phyloP scores from a whole-genome alignment of 2,113 vertebrate genomes.

The Symphodus melops region DNA sequence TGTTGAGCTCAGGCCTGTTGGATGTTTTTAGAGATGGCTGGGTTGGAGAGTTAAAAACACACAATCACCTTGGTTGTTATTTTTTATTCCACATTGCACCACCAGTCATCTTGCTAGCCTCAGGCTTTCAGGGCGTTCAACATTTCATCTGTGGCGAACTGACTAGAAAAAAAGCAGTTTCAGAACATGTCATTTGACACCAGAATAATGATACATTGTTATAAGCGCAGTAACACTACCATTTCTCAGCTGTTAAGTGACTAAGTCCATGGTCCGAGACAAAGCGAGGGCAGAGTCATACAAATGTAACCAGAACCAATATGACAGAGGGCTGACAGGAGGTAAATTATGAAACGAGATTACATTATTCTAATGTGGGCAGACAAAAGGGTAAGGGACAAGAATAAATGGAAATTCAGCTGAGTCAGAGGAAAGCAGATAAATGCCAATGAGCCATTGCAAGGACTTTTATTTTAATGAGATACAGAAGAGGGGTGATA shows the following conservation, averaged over 20 bases:
- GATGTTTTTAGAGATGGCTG: constrained; percentile 29
- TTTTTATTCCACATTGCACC: constrained; percentile 27
- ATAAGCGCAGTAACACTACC: constrained; percentile 31
- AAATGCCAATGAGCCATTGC: constrained; percentile 71
- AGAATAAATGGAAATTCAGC: constrained; percentile 73
- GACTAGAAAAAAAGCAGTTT: constrained; percentile 19
- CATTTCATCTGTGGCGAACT: constrained; percentile 6
- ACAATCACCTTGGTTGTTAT: constrained; percentile 27
- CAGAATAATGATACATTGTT: constrained; percentile 60
- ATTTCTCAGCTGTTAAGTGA: constrained; percentile 55
- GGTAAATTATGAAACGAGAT: constrained; percentile 68
- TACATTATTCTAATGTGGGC: constrained; percentile 72
- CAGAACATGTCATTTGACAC: constrained; percentile 58
- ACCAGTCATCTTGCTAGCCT: constrained; percentile 8
- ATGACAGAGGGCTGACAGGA: constrained; percentile 54
- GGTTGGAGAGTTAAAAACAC: constrained; percentile 5
- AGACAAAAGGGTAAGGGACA: constrained; percentile 70
- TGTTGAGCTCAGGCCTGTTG: constrained; percentile 24
- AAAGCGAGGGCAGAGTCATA: constrained; percentile 56
- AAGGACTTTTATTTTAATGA: constrained; percentile 69
- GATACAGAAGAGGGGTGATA: constrained; percentile 44
- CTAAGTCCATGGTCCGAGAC: constrained; percentile 49
- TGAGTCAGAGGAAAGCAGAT: constrained; percentile 73
- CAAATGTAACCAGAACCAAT: constrained; percentile 66
- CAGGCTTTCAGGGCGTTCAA: constrained; percentile 22